Evolutionary conservation across 1,140 invertebrate genomes (phyloP).

Genomic region (Oedothorax gibbosus): DNA sequence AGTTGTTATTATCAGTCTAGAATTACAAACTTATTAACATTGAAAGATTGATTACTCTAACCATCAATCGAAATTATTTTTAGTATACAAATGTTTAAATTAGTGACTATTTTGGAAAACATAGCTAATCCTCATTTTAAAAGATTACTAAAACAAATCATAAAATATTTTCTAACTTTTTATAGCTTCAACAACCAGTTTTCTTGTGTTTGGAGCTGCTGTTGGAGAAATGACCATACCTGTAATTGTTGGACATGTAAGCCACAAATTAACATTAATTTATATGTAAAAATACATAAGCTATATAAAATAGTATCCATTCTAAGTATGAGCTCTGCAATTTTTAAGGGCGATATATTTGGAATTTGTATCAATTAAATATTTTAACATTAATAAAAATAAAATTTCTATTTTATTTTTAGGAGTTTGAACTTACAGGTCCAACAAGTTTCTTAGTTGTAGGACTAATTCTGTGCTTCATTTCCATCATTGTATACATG

Average conservation of each 20-base stretch:
- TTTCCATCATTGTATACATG: slow-evolving; percentile 66
- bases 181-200: slow-evolving; percentile 69
- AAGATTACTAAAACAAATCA: not conserved
- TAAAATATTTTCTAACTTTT: slow-evolving; percentile 44
- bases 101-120: too few species aligned
- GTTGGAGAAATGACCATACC: slow-evolving; percentile 70
- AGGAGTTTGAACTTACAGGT: slow-evolving; percentile 68
- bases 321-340: not conserved
- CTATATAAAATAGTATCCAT: not conserved
- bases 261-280: not conserved
- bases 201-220: slow-evolving; percentile 69
- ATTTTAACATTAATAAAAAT: not conserved
- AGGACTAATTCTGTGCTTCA: slow-evolving; percentile 66
- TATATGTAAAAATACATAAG: not conserved
- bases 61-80: not conserved
- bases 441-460: slow-evolving; percentile 68
- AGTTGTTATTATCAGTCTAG: too few species aligned
- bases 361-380: too few species aligned
- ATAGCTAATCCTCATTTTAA: too few species aligned
- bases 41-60: not conserved
- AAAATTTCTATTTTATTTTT: slow-evolving; percentile 52
- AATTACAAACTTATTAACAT: not conserved
- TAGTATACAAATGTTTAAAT: not conserved
- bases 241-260: slow-evolving; percentile 71
- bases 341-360: not conserved